phyloP scores from a whole-genome alignment of 92 coral and sea anemone genomes.

The Scolanthus callimorphus region DNA sequence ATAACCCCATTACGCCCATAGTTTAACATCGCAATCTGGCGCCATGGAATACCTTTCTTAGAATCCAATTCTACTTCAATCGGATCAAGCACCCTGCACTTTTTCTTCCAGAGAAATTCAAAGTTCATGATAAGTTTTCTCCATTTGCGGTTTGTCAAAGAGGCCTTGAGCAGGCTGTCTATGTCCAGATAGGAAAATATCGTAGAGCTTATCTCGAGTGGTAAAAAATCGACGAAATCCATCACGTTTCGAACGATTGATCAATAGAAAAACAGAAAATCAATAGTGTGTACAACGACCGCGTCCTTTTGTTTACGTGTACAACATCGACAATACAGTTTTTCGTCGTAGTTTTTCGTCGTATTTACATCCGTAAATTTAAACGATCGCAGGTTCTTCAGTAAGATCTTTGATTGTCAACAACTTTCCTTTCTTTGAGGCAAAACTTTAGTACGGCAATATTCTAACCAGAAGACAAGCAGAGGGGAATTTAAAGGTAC shows the following conservation, averaged over 20 bases:
- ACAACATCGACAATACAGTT: too few relatives aligned
- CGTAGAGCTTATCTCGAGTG: slow-evolving; percentile 60
- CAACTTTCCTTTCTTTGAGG: too few relatives aligned
- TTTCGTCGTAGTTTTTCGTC: too few relatives aligned
- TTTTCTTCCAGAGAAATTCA: slow-evolving; percentile 67
- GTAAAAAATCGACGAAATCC: slow-evolving; percentile 59
- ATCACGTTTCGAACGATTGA: neutral
- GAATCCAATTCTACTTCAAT: slow-evolving; percentile 44
- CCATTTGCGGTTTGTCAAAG: slow-evolving; percentile 65
- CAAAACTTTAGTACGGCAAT: too few relatives aligned
- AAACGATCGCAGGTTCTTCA: too few relatives aligned
- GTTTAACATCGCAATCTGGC: slow-evolving; percentile 51
- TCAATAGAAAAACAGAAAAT: too few relatives aligned
- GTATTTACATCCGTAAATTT: too few relatives aligned
- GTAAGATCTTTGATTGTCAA: too few relatives aligned
- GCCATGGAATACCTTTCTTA: slow-evolving; percentile 36
- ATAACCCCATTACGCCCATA: slow-evolving; percentile 62
- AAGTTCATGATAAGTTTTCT: slow-evolving; percentile 43
- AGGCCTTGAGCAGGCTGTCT: slow-evolving; percentile 75
- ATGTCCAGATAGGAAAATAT: slow-evolving; percentile 70
- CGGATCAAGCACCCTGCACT: slow-evolving; percentile 50
- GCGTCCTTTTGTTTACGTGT: neutral
- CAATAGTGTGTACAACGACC: slow-evolving; percentile 15
- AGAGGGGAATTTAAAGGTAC: too few relatives aligned
- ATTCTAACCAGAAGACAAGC: too few relatives aligned